Percentiles rank a stretch among this genome's conserved stretches.
These are phyloP conservation scores for Agelas oroides DNA, from an alignment of 37 sponge, comb jelly and placozoan genomes.

Conservation along the genomic window DNA sequence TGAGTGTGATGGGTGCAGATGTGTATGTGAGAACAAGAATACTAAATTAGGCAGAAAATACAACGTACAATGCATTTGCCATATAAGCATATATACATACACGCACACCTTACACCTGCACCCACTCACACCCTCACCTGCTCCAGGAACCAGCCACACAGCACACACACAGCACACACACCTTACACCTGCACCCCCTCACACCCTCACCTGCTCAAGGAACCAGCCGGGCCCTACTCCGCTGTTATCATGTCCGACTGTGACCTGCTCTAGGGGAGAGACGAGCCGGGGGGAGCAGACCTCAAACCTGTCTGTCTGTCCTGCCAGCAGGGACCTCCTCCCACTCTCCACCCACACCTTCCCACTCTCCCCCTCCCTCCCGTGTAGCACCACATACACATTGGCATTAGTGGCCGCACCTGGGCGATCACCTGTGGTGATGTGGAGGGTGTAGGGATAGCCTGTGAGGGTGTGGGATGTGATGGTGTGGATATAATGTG, in stretches of 20 bases:
- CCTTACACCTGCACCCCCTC: no score
- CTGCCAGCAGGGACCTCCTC: constrained; percentile 62
- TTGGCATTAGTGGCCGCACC: constrained; percentile 77
- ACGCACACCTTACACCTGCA: no score
- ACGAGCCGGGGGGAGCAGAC: background rate
- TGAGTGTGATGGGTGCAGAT: no score
- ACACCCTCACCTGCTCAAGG: constrained; percentile 68
- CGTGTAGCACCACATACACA: constrained; percentile 47
- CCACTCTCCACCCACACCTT: constrained; percentile 49
- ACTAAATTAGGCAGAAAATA: no score
- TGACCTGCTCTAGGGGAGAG: constrained; percentile 47
- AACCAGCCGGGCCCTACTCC: constrained; percentile 71
- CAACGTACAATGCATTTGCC: no score
- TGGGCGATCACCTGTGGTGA: constrained; percentile 58
- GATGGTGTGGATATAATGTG: background rate
- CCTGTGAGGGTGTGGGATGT: background rate
- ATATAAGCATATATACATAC: no score
- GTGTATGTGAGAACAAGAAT: no score
- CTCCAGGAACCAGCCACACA: constrained; percentile 56
- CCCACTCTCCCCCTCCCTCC: constrained; percentile 28
- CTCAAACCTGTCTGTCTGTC: constrained; percentile 64
- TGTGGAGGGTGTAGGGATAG: constrained; percentile 10
- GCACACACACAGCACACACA: no score
- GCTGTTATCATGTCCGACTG: constrained; percentile 72
- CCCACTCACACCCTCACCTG: no score